Conservation (phyloP, 2,797 vertebrate genomes). For the Pristis pectinata region DNA sequence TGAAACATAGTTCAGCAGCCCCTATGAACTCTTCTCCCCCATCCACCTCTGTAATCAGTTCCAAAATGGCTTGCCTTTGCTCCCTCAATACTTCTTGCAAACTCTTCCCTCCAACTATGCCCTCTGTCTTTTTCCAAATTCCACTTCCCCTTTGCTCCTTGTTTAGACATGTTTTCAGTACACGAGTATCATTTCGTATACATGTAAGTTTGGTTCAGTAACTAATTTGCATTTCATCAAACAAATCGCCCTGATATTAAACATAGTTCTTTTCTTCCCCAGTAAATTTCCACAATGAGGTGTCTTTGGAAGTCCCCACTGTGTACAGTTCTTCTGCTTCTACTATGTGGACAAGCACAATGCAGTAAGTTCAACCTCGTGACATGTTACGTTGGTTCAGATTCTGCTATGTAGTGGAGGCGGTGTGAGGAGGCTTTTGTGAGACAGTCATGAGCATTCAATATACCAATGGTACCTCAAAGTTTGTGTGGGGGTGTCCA, state of each 20-base stretch:
- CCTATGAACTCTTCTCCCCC: neutral
- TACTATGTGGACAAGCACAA: neutral
- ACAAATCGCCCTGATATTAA: neutral
- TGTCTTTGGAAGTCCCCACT: neutral
- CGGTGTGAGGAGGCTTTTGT: neutral
- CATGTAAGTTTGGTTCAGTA: neutral
- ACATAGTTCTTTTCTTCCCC: neutral
- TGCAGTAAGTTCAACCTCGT: constrained; percentile 23
- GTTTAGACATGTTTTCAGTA: neutral
- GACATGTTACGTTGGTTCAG: neutral
- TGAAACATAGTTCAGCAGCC: neutral
- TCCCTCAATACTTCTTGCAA: neutral
- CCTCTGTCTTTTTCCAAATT: neutral
- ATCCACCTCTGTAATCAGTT: neutral
- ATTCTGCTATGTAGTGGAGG: neutral
- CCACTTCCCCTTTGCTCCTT: neutral
- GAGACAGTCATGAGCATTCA: neutral
- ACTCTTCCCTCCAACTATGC: neutral
- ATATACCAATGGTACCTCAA: neutral
- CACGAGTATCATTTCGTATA: neutral
- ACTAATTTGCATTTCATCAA: neutral
- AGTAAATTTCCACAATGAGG: neutral
- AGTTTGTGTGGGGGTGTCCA: neutral
- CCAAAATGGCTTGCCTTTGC: neutral
- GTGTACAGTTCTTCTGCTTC: neutral